phyloP scores from a whole-genome alignment of 2,113 vertebrate genomes.

The Pterophyllum scalare region DNA sequence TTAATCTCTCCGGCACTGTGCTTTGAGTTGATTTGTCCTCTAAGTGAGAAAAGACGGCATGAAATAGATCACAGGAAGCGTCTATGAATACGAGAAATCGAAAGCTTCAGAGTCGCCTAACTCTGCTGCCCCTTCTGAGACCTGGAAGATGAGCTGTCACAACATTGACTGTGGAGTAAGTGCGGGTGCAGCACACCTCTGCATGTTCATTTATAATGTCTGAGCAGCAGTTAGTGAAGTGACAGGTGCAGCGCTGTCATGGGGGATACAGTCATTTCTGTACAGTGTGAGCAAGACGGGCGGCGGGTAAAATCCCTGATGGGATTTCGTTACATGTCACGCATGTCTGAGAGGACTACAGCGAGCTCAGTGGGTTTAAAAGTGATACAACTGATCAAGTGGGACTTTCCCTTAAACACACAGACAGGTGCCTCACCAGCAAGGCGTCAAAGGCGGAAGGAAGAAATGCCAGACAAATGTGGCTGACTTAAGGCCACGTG shows the following conservation, averaged over 20 bases:
- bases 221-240: background rate
- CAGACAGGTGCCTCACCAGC: background rate
- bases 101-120: background rate
- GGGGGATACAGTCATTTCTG: background rate
- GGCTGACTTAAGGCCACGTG: background rate
- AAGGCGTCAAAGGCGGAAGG: background rate
- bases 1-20: background rate
- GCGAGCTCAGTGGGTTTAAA: background rate
- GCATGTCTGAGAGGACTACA: background rate
- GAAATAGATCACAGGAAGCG: no score
- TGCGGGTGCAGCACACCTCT: background rate
- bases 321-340: background rate
- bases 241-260: background rate
- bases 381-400: background rate
- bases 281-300: background rate
- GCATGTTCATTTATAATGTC: background rate
- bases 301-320: background rate
- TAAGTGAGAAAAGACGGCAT: background rate
- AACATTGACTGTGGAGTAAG: constrained; percentile 1
- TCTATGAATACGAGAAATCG: no score
- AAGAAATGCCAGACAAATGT: background rate
- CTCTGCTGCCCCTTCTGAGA: background rate
- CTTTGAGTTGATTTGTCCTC: background rate
- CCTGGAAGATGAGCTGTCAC: background rate
- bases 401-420: background rate